Base-by-base conservation (phyloP, 2,797 vertebrate genomes). In the Megalops cyprinoides region DNA sequence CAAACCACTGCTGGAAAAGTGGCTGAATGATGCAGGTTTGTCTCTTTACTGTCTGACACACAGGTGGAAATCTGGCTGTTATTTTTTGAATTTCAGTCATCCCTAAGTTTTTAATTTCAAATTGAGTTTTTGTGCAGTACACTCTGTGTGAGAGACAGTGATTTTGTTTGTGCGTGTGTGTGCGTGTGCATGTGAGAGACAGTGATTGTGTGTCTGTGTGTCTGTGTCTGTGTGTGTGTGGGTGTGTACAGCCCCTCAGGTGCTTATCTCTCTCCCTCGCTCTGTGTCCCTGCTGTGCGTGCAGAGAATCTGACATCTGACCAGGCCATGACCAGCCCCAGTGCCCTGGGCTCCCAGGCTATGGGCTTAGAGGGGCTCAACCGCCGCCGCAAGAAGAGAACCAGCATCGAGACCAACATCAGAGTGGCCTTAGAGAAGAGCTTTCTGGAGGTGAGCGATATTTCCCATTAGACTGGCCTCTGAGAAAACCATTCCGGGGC, bases 391-490 rank as follows among this genome's bases (percentile, higher is more conserved):
- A 99, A 99, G 95, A 99, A 99, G 94, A 97, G 98, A 96, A 99
- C 98, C 95, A 99, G 98, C 96, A 99, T 99, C 88, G 98, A 99
- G 97, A 99, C 98, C 96, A 98, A 99, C 97, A 99, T 99, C 90
- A 97, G 98, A 94, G 98, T 98, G 96, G 98, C 98, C 97, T 99
- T 99, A 99, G 98, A 99, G 96, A 99, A 99, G 96, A 99, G 98
- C 96, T 99, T 99, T 96, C 93, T 98, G 95, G 98, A 99, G 96
- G 98, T 99, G 83, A 91, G 96, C 91, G 84, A 87, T 71, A 84
- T 69, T 79, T 87, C 78, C 23, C 55, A 51, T 80, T 34, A 25
- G 14, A 85, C 42, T 34, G 44, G 71, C 18, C 7, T n/a, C n/a
- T n/a, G n/a, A n/a, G n/a, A n/a, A n/a, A n/a, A n/a, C n/a, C n/a